A percentile compares a stretch with the other conserved stretches of the same genome.
Evolutionary conservation across 2,888 invertebrate genomes (phyloP).

Genomic region (Eupithecia abbreviata): DNA sequence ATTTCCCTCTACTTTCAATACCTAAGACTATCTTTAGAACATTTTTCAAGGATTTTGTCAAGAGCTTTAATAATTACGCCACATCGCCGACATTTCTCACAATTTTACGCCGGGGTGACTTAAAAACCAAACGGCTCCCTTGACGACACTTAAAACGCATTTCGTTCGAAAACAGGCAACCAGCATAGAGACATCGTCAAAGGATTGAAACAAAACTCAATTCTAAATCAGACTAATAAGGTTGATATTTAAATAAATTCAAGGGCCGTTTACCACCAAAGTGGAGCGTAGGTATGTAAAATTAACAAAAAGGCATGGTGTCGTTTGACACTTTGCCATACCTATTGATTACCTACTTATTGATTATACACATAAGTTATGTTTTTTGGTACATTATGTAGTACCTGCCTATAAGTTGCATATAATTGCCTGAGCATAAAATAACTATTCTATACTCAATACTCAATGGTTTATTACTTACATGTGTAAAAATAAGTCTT

Average conservation of each 20-base stretch:
- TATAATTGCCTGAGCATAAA: too few species aligned
- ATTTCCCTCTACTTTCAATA: background rate
- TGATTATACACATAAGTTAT: too few species aligned
- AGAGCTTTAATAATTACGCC: constrained; percentile 49
- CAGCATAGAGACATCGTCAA: background rate
- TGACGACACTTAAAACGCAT: constrained; percentile 30
- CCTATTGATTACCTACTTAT: too few species aligned
- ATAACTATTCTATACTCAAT: too few species aligned
- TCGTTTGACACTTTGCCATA: too few species aligned
- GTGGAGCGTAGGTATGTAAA: background rate
- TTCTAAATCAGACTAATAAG: background rate
- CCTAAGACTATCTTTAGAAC: constrained; percentile 12
- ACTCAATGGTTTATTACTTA: too few species aligned
- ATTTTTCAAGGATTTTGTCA: constrained; percentile 21
- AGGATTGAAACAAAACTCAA: background rate
- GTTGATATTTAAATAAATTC: background rate
- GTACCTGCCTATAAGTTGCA: too few species aligned
- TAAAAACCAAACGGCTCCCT: constrained; percentile 56
- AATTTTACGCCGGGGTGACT: constrained; percentile 54
- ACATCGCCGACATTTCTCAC: constrained; percentile 46
- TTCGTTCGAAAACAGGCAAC: constrained; percentile 19
- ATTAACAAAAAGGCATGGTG: background rate
- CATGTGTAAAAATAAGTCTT: too few species aligned
- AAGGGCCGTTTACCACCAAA: background rate
- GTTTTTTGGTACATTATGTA: too few species aligned